phyloP scores from a whole-genome alignment of 2,888 invertebrate species.

The Agrochola lota region DNA sequence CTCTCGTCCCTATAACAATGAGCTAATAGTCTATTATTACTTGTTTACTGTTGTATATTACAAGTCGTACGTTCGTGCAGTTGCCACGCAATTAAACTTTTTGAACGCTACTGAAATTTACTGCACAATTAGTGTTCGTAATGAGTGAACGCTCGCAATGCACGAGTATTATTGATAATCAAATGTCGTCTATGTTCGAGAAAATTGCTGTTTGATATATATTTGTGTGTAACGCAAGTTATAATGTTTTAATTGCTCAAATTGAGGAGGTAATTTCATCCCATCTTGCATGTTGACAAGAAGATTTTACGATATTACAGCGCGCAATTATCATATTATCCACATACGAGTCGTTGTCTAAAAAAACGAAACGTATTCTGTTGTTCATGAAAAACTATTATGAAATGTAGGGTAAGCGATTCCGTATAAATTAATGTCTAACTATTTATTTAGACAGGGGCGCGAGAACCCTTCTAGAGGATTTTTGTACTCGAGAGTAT shows the following conservation, averaged over 20 bases:
- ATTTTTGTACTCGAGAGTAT: conserved; percentile 43
- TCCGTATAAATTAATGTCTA: conserved; percentile 24
- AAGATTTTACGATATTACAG: conserved; percentile 34
- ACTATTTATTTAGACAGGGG: conserved; percentile 24
- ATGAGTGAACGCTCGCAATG: conserved; percentile 46
- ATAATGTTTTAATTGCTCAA: conserved; percentile 44
- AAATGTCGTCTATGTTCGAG: conserved; percentile 51
- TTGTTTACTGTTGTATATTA: conserved; percentile 32
- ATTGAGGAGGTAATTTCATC: conserved; percentile 39
- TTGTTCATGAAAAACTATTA: conserved; percentile 5
- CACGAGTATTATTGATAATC: conserved; percentile 55
- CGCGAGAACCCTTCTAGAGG: conserved; percentile 20
- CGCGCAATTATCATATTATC: conserved; percentile 30
- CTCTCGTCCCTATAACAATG: conserved; percentile 42
- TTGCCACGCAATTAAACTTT: conserved; percentile 59
- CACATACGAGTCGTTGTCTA: conserved; percentile 5
- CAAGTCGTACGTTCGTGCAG: conserved; percentile 56
- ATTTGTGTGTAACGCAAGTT: conserved; percentile 42
- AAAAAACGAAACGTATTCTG: conserved; percentile 6
- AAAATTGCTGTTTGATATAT: conserved; percentile 52
- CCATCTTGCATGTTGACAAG: conserved; percentile 37
- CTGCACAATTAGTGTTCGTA: conserved; percentile 61
- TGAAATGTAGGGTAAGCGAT: conserved; percentile 1
- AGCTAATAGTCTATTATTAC: conserved; percentile 43
- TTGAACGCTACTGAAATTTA: conserved; percentile 62